Base-by-base conservation (phyloP, 1,140 invertebrate genomes). In the Alviniconcha marisindica region DNA sequence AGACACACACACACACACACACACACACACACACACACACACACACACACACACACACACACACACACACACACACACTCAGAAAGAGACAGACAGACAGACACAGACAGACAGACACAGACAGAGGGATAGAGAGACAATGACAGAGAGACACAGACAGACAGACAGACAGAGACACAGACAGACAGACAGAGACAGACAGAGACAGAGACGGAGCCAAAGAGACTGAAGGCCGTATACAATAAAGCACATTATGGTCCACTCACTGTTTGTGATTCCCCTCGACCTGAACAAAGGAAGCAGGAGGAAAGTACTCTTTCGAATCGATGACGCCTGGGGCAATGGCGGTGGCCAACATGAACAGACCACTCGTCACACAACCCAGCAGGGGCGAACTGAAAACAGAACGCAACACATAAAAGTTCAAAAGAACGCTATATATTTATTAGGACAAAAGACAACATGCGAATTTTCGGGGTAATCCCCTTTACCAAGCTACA, bases 21-120 rank as follows among this genome's bases (percentile, higher is more conserved):
- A 63, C 60, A 63, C 24, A 63, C 60, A 63, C 24, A 63, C 60
- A 63, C 24, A 63, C 60, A 63, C 24, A 63, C 60, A 63, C 24
- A 63, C 60, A 63, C 60, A 63, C 24, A 63, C 60, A 63, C 24
- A n/a, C 60, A 63, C 24, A 63, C 60, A 63, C 24, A 63, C 60
- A 63, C 24, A 63, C 60, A 63, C 24, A 63, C 60, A 63, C 24
- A 14, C 60, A 63, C 24, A 63, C 60, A 63, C 60, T 63, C 44
- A 48, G 44, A 48, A 48, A 48, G 18, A 48, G 44, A 48, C 44
- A 48, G 44, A 48, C 44, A 5, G 44, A 48, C 44, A 48, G 44
- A 48, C 5, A 71, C 31, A 71, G 21, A 71, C 31, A 71, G 21
- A 71, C n/a, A n/a, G n/a, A n/a, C n/a, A n/a, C n/a, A n/a, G n/a